Evolutionary conservation across 2,797 vertebrate species (phyloP).

Genomic region (Rhinophrynus dorsalis): DNA sequence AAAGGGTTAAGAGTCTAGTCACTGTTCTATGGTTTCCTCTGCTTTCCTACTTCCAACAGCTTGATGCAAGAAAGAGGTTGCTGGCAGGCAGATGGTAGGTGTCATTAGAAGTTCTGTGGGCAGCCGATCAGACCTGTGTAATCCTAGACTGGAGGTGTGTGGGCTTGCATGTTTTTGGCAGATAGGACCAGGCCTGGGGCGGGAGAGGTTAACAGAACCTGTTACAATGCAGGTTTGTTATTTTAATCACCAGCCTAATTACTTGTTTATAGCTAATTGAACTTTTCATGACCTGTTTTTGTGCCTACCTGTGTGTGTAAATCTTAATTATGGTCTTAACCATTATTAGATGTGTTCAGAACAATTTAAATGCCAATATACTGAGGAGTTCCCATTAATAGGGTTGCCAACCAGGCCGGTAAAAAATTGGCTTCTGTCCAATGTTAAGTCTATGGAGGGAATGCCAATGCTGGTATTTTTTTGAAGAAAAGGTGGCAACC

Average conservation of each 20-base stretch:
- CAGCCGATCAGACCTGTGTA: not conserved
- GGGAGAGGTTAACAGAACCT: slow-evolving; percentile 20
- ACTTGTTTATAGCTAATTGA: slow-evolving; percentile 41
- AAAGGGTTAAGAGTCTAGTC: no score
- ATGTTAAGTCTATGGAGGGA: no score
- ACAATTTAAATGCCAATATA: no score
- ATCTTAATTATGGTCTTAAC: slow-evolving; percentile 21
- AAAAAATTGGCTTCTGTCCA: no score
- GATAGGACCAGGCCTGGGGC: not conserved
- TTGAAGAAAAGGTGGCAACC: no score
- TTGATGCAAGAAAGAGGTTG: no score
- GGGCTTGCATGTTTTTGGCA: slow-evolving; percentile 29
- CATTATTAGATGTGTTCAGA: not conserved
- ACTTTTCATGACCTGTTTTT: slow-evolving; percentile 30
- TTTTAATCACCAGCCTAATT: slow-evolving; percentile 34
- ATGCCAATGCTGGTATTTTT: no score
- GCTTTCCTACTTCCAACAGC: no score
- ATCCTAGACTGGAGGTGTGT: not conserved
- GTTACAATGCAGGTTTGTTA: slow-evolving; percentile 27
- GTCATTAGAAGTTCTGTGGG: slow-evolving; percentile 3
- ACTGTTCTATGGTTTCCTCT: no score
- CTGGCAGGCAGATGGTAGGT: not conserved
- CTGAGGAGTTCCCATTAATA: no score
- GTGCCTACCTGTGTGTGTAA: slow-evolving; percentile 20
- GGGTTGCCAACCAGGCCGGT: no score